Base-by-base conservation (phyloP, 1,140 invertebrate genomes). In the Calliphora vicina region DNA sequence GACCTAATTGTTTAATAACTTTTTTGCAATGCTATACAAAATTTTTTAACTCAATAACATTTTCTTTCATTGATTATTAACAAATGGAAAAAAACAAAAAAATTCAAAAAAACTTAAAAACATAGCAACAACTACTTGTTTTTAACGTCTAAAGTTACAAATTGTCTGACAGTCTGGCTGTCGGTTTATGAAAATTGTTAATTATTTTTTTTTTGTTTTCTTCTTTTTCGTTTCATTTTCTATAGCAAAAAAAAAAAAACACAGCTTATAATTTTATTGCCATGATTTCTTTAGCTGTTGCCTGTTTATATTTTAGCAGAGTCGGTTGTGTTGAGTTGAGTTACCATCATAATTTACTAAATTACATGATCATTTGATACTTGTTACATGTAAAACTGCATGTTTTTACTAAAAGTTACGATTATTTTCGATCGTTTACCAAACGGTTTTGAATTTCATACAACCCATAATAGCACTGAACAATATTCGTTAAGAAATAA, bases 281-380 rank as follows among this genome's bases (percentile, higher is more conserved):
- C 5, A 6, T n/a, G 15, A 57, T 57, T 57, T 2, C 50, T n/a
- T n/a, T n/a, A n/a, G n/a, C n/a, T n/a, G n/a, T n/a, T n/a, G n/a
- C n/a, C 12, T 57, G 15, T n/a, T 17, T n/a, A 4, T 57, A 17
- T 17, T 15, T 57, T 6, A 15, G 50, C 15, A n/a, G n/a, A 57
- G 72, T 42, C 10, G 73, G 2, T 76, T 29, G 73, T 76, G 35
- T 42, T 76, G 73, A 25, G 73, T 42, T 76, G 27, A 72, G 67
- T 26, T 76, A n/a, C 73, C 29, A 29, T 43, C 10, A 78, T 23
- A 78, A 45, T 76, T n/a, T 43, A 78, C 42, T 45, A 26, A 78
- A 78, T 43, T 78, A 78, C 74, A 78, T 78, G 74, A 78, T 78
- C 74, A 78, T 43, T 78, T 78, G 74, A 78, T 78, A 78, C 42